These are phyloP conservation scores for Drosophila malerkotliana DNA, from an alignment of 1,140 invertebrate genomes.

Conservation along the genomic window DNA sequence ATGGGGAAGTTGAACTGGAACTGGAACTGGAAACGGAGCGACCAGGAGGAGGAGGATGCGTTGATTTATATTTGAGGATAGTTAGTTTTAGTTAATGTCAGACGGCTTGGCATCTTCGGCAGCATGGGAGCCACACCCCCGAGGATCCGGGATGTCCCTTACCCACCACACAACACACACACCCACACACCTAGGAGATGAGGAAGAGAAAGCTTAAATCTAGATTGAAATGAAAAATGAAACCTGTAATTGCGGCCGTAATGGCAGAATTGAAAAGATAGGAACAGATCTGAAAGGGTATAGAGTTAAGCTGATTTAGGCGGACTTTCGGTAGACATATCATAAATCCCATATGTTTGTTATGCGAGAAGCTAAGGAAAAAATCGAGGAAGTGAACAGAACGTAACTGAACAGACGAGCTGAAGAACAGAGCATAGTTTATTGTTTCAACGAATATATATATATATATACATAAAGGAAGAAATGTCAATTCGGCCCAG, in stretches of 20 bases:
- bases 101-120: constrained; percentile 16
- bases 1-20: constrained; percentile 12
- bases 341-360: constrained; percentile 39
- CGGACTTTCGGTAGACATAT: constrained; percentile 36
- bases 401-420: neutral
- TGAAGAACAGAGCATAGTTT: constrained; percentile 9
- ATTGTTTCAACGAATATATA: constrained; percentile 58
- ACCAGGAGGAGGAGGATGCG: constrained; percentile 28
- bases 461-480: constrained; percentile 1
- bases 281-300: neutral
- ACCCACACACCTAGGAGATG: neutral
- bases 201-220: neutral
- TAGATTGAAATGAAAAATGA: neutral
- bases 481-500: constrained; percentile 30
- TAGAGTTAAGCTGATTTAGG: constrained; percentile 9
- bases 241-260: neutral
- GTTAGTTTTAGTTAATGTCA: constrained; percentile 33
- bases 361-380: constrained; percentile 1
- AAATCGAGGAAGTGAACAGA: neutral
- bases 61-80: constrained; percentile 43
- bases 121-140: neutral
- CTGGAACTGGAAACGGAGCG: constrained; percentile 5
- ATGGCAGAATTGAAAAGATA: neutral
- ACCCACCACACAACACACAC: neutral
- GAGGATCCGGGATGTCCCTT: neutral